Percentiles rank a stretch among this genome's conserved stretches.
phyloP scores from a whole-genome alignment of 2,797 vertebrate species.

The Myotis pilosus region DNA sequence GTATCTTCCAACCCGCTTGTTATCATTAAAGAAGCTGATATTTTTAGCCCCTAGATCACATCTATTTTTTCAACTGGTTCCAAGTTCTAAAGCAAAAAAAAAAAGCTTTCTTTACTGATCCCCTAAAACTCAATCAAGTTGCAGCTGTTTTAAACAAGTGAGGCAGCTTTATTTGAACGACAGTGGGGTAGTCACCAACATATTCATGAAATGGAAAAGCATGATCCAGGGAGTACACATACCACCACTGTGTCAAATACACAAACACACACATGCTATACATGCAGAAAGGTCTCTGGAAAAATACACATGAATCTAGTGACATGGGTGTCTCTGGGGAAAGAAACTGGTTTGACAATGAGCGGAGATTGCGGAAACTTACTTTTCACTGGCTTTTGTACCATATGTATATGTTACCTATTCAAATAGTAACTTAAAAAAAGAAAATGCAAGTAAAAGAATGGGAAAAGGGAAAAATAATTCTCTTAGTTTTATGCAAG shows the following conservation, averaged over 20 bases:
- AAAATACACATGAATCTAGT: neutral
- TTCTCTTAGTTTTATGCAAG: constrained; percentile 53
- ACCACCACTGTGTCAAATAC: neutral
- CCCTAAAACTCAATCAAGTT: neutral
- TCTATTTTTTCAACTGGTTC: neutral
- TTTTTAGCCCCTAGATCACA: neutral
- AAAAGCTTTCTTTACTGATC: neutral
- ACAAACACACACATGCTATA: neutral
- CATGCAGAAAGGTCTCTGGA: neutral
- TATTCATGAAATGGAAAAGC: neutral
- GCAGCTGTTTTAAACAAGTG: neutral
- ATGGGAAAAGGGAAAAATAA: constrained; percentile 50
- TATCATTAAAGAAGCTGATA: neutral
- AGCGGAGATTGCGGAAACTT: neutral
- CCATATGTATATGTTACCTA: constrained; percentile 34
- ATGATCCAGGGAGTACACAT: neutral
- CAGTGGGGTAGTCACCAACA: neutral
- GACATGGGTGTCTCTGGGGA: neutral
- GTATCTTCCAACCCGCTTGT: neutral
- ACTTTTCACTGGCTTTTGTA: constrained; percentile 57
- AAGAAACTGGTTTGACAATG: neutral
- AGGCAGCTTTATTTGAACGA: neutral
- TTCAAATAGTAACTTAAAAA: constrained; percentile 58
- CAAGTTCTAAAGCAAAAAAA: constrained; percentile 1
- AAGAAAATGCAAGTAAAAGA: constrained; percentile 54